Evolutionary conservation across 2,113 vertebrate genomes (phyloP).

Genomic region (Lutjanus erythropterus): DNA sequence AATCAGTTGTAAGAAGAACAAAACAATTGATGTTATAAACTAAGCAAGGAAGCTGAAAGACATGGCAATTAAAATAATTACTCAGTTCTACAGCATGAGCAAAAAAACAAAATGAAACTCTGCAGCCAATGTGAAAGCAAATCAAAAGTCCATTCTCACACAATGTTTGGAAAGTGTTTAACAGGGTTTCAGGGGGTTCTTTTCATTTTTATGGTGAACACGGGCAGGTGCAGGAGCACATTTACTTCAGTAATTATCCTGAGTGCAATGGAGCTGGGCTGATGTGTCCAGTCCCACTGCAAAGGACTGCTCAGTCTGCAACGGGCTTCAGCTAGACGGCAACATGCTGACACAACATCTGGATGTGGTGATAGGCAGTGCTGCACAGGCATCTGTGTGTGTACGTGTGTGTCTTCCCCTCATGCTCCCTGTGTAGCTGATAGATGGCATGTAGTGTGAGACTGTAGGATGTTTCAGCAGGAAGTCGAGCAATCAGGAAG

Average conservation of each 20-base stretch:
- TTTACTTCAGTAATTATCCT: slow-evolving; percentile 36
- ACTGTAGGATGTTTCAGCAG: slow-evolving; percentile 15
- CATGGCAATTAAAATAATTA: slow-evolving; percentile 24
- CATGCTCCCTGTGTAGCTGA: slow-evolving; percentile 14
- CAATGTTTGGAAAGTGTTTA: slow-evolving; percentile 22
- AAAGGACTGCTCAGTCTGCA: slow-evolving; percentile 27
- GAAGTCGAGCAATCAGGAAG: slow-evolving; percentile 6
- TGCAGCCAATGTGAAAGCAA: slow-evolving; percentile 21
- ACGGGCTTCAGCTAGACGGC: slow-evolving; percentile 3
- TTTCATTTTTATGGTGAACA: slow-evolving; percentile 1
- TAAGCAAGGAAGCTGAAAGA: slow-evolving; percentile 12
- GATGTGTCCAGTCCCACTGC: not conserved
- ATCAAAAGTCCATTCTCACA: slow-evolving; percentile 15
- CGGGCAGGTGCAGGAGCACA: slow-evolving; percentile 22
- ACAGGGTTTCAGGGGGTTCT: not conserved
- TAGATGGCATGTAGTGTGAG: slow-evolving; percentile 19
- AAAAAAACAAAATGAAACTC: not conserved
- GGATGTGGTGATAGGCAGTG: slow-evolving; percentile 30
- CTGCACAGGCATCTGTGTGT: slow-evolving; percentile 7
- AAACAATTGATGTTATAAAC: slow-evolving; percentile 26
- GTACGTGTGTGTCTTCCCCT: slow-evolving; percentile 1
- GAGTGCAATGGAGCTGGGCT: not conserved
- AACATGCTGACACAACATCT: slow-evolving; percentile 63
- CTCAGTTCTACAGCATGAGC: not conserved
- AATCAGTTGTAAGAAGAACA: slow-evolving; percentile 4